Evolutionary conservation across 2,888 invertebrate species (phyloP), one percentile per base, ranked within the genome.

Genomic region (Oscheius sp.): DNA sequence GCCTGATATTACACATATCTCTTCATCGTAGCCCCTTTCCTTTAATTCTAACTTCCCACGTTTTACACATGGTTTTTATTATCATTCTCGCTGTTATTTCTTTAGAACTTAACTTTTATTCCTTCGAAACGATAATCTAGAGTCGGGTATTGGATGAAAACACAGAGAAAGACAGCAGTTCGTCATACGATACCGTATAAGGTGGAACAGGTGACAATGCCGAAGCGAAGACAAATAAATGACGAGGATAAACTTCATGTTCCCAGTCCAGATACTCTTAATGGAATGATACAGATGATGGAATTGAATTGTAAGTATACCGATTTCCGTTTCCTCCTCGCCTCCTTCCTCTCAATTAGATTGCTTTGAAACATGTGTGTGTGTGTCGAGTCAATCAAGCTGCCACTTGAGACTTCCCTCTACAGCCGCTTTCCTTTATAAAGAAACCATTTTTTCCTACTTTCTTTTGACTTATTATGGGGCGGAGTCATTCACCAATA

Each of bases 301-400:
- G 62, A 62, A 20, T 26, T 62, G 28, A 62, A 62, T 28, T 32
- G 62, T 62, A 62, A 49, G 62, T 62, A 24, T 8, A n/a, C n/a
- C n/a, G n/a, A n/a, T n/a, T n/a, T n/a, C n/a, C n/a, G n/a, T n/a
- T n/a, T n/a, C n/a, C n/a, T n/a, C n/a, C n/a, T n/a, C n/a, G n/a
- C n/a, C n/a, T n/a, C n/a, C n/a, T n/a, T n/a, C n/a, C n/a, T n/a
- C n/a, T n/a, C n/a, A 41, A 41, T 41, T 41, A 41, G 41, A 41
- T 20, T 41, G 41, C 41, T 41, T 41, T 41, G 41, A 41, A 41
- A 41, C 41, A 41, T 41, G 41, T 41, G 41, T 17, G 20, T 14
- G 41, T 14, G 41, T n/a, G n/a, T 41, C n/a, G 14, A 17, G n/a
- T 20, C 41, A 41, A 41, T 41, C 41, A 41, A 41, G 41, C 41